Evolutionary conservation across 1,140 invertebrate genomes (phyloP), one percentile per base, ranked within the genome.

Genomic region (Maconellicoccus hirsutus): DNA sequence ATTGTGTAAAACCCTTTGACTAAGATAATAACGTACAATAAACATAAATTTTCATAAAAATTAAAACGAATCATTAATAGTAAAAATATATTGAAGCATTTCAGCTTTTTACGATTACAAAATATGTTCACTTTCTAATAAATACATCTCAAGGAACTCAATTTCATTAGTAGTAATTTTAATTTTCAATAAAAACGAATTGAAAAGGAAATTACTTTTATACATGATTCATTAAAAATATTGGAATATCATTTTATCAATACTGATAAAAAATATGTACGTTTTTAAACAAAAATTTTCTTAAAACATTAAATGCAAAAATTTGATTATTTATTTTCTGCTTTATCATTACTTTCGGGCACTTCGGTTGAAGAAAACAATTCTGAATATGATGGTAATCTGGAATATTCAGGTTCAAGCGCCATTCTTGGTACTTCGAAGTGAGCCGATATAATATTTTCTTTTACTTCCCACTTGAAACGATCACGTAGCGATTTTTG

Each of bases 401-500:
- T 23, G 10, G 61, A 66, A 66, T 66, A 66, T 16, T 66, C 61
- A 3, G 61, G 61, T 3, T 66, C 25, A 3, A 19, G 3, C 10
- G 61, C 21, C 2, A 26, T 23, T 66, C 16, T 66, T 26, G 2
- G 22, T 19, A 14, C 21, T 23, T 66, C 61, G 4, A 66, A 25
- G 25, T 23, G 22, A 8, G 3, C 61, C 3, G 22, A 25, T 23
- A 75, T 71, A 10, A 75, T 73, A 1, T 59, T 69, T 59, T 75
- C 75, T 59, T 73, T 29, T 69, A 75, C 71, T 71, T 75, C 74
- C 72, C 73, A 74, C 1, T 72, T 71, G 16, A 70, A 71, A 27
- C 73, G 74, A 22, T 74, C 74, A 22, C 74, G 63, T 25, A 72
- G 70, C 1, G 72, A 71, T 69, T 75, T 75, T 70, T 83, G 82